Conservation (phyloP, 1,140 invertebrate genomes). For the Drosophila ambigua region DNA sequence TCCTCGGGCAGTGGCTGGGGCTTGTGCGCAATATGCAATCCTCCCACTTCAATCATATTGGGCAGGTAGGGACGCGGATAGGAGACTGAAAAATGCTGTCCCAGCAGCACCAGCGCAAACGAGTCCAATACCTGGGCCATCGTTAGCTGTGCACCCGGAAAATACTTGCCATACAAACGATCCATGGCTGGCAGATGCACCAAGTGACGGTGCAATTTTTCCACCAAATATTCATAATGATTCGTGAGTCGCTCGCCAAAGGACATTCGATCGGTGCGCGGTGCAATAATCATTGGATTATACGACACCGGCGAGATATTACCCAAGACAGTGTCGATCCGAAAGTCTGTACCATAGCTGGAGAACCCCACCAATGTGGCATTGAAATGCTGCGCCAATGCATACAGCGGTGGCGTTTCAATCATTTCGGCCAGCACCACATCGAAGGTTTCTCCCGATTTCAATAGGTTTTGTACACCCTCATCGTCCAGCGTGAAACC, state of each 20-base stretch:
- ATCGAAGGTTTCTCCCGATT: conserved; percentile 72
- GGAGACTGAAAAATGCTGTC: conserved; percentile 85
- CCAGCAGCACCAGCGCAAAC: conserved; percentile 85
- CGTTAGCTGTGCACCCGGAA: conserved; percentile 82
- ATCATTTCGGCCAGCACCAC: conserved; percentile 71
- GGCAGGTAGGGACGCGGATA: conserved; percentile 85
- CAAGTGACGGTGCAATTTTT: conserved; percentile 18
- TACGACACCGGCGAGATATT: conserved; percentile 76
- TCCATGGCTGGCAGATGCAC: conserved; percentile 64
- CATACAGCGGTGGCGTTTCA: conserved; percentile 56
- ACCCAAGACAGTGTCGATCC: conserved; percentile 58
- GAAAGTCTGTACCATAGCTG: conserved; percentile 61
- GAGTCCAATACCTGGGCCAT: conserved; percentile 77
- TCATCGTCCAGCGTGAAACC: conserved; percentile 25
- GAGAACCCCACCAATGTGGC: conserved; percentile 69
- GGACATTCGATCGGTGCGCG: conserved; percentile 79
- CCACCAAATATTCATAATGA: conserved; percentile 34
- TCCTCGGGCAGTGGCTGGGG: conserved; percentile 81
- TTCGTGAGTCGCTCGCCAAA: conserved; percentile 84
- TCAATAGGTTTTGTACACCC: conserved; percentile 53
- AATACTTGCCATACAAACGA: conserved; percentile 66
- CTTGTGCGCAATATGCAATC: conserved; percentile 85
- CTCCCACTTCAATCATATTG: conserved; percentile 86
- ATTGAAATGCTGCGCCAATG: conserved; percentile 70
- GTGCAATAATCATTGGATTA: conserved; percentile 69